Percentiles rank a stretch among this genome's conserved stretches.
Conservation (phyloP, 23 tunicate species). For the Trididemnum clinides region DNA sequence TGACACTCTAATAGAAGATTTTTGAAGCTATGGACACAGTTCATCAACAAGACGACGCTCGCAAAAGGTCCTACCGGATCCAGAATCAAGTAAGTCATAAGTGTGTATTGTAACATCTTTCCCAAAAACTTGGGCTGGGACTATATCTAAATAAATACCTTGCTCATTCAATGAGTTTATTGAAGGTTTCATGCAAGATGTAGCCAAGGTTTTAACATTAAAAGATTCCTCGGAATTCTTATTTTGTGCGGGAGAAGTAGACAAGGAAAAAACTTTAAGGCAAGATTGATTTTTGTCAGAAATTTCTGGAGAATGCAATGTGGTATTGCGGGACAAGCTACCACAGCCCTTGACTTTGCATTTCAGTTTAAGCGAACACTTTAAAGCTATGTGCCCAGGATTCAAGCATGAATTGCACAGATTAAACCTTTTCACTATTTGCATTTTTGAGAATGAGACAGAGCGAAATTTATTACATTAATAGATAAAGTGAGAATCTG, state of each 20-base stretch:
- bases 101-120: not conserved
- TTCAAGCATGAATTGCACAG: not conserved
- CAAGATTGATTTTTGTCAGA: no score
- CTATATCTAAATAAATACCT: not conserved
- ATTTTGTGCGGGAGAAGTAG: no score
- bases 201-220: no score
- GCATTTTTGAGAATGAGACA: not conserved
- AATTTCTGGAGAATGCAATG: not conserved
- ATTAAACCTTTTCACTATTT: not conserved
- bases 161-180: no score
- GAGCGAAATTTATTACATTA: not conserved
- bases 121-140: not conserved
- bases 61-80: not conserved
- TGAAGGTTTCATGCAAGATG: no score
- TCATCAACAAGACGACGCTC: not conserved
- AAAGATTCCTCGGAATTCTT: no score
- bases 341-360: not conserved
- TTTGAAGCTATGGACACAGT: not conserved
- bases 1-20: not conserved
- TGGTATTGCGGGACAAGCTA: not conserved
- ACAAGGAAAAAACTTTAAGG: no score
- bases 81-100: not conserved
- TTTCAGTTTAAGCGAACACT: not conserved
- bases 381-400: not conserved
- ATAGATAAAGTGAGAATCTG: not conserved